phyloP scores from a whole-genome alignment of 2,888 invertebrate species.

The Polydrusus tereticollis region DNA sequence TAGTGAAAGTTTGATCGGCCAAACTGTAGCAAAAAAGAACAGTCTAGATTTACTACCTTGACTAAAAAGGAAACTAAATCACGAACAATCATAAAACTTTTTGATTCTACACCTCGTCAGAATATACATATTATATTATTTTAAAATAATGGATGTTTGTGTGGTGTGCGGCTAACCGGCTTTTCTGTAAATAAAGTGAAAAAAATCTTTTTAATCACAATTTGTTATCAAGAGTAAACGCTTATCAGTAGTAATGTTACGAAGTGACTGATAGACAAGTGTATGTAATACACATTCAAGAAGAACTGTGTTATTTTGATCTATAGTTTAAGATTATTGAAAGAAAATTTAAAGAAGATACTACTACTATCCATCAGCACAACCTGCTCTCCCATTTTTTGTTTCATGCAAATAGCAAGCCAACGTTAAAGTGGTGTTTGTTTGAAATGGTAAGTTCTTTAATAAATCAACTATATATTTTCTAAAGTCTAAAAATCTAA shows the following conservation, averaged over 20 bases:
- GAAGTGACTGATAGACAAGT: constrained; percentile 34
- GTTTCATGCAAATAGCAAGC: neutral
- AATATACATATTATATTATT: neutral
- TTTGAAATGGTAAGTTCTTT: constrained; percentile 28
- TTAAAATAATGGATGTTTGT: constrained; percentile 6
- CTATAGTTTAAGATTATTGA: constrained; percentile 19
- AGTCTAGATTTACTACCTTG: constrained; percentile 11
- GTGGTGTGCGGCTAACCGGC: neutral
- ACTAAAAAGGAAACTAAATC: constrained; percentile 20
- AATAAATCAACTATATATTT: neutral
- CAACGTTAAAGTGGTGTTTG: too few species aligned
- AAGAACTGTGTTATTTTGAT: constrained; percentile 31
- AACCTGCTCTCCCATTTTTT: neutral
- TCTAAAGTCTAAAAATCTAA: too few species aligned
- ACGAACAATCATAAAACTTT: constrained; percentile 24
- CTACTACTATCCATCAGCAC: neutral
- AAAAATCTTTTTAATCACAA: constrained; percentile 39
- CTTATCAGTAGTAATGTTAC: constrained; percentile 39
- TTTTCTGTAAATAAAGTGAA: constrained; percentile 35
- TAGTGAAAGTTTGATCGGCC: constrained; percentile 39
- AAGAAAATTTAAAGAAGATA: neutral
- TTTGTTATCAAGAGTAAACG: constrained; percentile 35
- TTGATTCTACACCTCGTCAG: neutral
- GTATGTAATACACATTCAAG: constrained; percentile 33
- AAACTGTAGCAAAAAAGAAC: constrained; percentile 41